Base-by-base conservation (phyloP, 2,797 vertebrate genomes). In the Agapornis canus region DNA sequence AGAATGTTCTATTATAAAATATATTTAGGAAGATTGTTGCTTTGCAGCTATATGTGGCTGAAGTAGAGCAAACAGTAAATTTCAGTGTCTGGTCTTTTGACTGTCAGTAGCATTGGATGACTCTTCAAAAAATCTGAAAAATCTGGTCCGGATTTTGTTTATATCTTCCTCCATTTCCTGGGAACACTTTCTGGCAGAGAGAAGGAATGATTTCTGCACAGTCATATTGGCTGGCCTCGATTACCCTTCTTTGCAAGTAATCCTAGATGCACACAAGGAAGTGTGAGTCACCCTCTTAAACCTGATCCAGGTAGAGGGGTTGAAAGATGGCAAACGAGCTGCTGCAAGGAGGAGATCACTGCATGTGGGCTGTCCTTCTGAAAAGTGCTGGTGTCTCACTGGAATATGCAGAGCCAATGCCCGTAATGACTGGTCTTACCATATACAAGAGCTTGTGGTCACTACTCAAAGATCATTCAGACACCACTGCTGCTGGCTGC, bases 231-330 rank as follows among this genome's bases (percentile, higher is more conserved):
- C 68, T 93, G 71, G 22, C 83, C 89, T 90, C 16, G 13, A 8
- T 91, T 77, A 79, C 54, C 69, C 54, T 82, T 90, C 40, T 19
- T 78, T 81, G 13, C 27, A 25, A 45, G 86, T 92, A 96, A 92
- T 90, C 51, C 82, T 86, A 92, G 84, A 93, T 11, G 59, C 17
- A 19, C 47, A 54, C 1, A 15, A 81, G 89, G 89, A 95, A 91
- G 94, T 70, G 57, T 56, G 72, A 92, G 69, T 94, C 91, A 83
- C 13, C 6, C 32, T 72, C 25, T 82, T 93, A 85, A 96, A 92
- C 66, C 43, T 72, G 86, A 91, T 95, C 79, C 47, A 92, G 89
- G 91, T 90, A 19, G 79, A 51, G 12, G 31, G 48, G 43, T 63
- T 94, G 82, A 76, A 79, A 79, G 89, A 12, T 0, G 0, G 76